Conservation (phyloP, 2,888 invertebrate genomes). For the Andricus curvator region DNA sequence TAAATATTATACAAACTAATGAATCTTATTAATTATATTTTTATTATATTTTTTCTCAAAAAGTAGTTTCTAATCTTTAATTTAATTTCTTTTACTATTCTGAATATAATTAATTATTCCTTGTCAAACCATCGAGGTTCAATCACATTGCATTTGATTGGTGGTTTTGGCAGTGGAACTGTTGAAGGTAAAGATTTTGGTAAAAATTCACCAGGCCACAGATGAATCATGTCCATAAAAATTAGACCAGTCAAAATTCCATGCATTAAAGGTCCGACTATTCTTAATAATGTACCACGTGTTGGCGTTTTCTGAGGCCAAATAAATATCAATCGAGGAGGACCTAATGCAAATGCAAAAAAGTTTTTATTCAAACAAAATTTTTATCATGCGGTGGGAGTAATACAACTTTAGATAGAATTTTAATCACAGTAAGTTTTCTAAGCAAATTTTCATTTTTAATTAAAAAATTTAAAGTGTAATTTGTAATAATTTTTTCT, state of each 20-base stretch:
- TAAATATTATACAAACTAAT: too few relatives aligned
- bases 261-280: conserved; percentile 65
- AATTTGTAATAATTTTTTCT: neutral
- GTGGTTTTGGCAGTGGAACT: conserved; percentile 63
- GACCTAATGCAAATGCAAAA: neutral
- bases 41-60: neutral
- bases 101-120: conserved; percentile 38
- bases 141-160: conserved; percentile 70
- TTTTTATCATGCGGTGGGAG: neutral
- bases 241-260: conserved; percentile 65
- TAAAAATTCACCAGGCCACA: conserved; percentile 74
- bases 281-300: conserved; percentile 58
- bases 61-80: neutral
- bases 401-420: neutral
- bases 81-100: neutral
- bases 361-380: neutral
- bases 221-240: conserved; percentile 65
- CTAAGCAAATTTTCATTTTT: neutral
- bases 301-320: conserved; percentile 70
- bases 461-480: neutral
- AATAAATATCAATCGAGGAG: conserved; percentile 65
- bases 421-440: neutral
- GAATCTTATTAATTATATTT: neutral
- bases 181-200: conserved; percentile 65
- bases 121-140: conserved; percentile 72